Evolutionary conservation across 2,113 vertebrate species (phyloP).

Genomic region (Oreochromis aureus): DNA sequence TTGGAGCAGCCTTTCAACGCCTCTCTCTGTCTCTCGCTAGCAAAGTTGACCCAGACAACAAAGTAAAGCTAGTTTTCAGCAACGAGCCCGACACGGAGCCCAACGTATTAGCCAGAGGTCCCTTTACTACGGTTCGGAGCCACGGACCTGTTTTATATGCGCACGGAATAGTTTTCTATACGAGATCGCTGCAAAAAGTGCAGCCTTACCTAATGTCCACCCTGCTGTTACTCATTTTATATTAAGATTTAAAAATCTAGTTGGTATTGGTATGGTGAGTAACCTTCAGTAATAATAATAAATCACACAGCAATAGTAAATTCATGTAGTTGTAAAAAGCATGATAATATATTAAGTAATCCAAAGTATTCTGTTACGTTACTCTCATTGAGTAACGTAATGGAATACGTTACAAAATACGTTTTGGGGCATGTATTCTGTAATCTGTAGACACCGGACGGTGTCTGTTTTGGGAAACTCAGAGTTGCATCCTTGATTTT

Average conservation of each 20-base stretch:
- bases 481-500: background rate
- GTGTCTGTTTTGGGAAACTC: background rate
- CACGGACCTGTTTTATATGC: rapidly evolving
- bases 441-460: no score
- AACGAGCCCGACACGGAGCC: background rate
- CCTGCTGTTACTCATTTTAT: background rate
- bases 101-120: background rate
- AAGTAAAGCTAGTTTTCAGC: background rate
- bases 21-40: no score
- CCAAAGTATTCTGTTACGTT: background rate
- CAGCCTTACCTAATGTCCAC: background rate
- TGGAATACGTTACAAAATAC: background rate
- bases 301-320: background rate
- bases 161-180: background rate
- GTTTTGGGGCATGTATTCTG: background rate
- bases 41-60: background rate
- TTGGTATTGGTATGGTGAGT: background rate
- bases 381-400: background rate
- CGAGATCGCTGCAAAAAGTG: background rate
- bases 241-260: background rate
- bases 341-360: background rate
- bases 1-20: no score
- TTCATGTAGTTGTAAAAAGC: background rate
- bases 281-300: background rate
- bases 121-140: rapidly evolving